Evolutionary conservation across 2,888 invertebrate species (phyloP), one percentile per base, ranked within the genome.

Genomic region (Cerastis rubricosa): DNA sequence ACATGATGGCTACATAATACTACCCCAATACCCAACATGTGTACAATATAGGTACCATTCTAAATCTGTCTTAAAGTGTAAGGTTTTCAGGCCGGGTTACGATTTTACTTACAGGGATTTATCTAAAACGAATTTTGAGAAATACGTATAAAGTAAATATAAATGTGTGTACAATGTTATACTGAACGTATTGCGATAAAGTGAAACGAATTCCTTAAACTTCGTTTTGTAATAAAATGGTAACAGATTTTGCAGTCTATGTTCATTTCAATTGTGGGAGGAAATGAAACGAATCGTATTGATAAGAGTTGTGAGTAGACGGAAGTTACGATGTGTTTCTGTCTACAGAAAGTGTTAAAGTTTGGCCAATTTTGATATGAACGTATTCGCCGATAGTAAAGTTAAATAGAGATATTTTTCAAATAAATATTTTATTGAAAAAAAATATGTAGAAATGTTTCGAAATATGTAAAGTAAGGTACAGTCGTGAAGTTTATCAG

Each of bases 1-100:
- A 90, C 88, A 90, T 87, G 92, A 90, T 90, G 94, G 92, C 91
- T 92, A 91, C 90, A 91, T 92, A 95, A 96, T 96, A 96, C 96
- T 96, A 96, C 96, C 96, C 91, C 96, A 96, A 96, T 96, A 96
- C 96, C 96, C 96, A 90, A 90, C 84, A 92, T 78, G 93, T 95
- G 95, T 95, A 94, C 91, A 92, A 91, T 74, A 93, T 92, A 91
- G 92, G 92, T 91, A 94, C 93, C 85, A 68, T 92, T 93, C 91
- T 94, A 94, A 94, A 94, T 92, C 94, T 95, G 95, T 95, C 93
- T 94, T 90, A 92, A 92, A 93, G 90, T 88, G 76, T 91, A 91
- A 91, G 90, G 83, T 90, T 83, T 87, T 77, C 80, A 86, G 90
- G 89, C 93, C 93, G 93, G 93, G 93, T 92, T 91, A 89, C 86